These are phyloP conservation scores for Conchocele bisecta DNA, from an alignment of 2,888 invertebrate species.

Conservation along the genomic window DNA sequence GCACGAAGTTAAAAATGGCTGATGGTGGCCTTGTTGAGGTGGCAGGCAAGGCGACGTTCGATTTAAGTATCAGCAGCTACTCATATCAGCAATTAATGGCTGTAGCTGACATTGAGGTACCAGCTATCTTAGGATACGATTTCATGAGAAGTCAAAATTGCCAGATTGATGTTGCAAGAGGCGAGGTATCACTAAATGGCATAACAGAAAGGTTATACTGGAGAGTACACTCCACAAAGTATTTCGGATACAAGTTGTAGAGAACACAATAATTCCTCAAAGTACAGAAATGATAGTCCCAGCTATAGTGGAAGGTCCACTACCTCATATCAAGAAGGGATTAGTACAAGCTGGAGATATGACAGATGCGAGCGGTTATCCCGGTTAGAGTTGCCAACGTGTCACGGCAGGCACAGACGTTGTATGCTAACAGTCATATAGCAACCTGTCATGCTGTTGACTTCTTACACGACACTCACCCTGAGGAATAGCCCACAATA, in stretches of 20 bases:
- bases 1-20: not conserved
- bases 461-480: no score
- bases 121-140: not conserved
- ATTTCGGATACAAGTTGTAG: not conserved
- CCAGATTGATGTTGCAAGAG: slow-evolving; percentile 10
- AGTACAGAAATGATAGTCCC: slow-evolving; percentile 3
- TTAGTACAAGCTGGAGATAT: not conserved
- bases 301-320: not conserved
- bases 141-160: not conserved
- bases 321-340: not conserved
- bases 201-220: no score
- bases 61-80: not conserved
- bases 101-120: slow-evolving; percentile 11
- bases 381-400: slow-evolving; percentile 16
- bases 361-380: not conserved
- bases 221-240: not conserved
- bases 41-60: not conserved
- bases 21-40: slow-evolving; percentile 1
- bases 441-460: slow-evolving; percentile 8
- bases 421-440: slow-evolving; percentile 5
- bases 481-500: no score
- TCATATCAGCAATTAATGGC: not conserved
- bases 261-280: not conserved
- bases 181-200: not conserved
- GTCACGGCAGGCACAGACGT: not conserved